Conservation (phyloP, 1,140 invertebrate species). For the Papilio dardanus region DNA sequence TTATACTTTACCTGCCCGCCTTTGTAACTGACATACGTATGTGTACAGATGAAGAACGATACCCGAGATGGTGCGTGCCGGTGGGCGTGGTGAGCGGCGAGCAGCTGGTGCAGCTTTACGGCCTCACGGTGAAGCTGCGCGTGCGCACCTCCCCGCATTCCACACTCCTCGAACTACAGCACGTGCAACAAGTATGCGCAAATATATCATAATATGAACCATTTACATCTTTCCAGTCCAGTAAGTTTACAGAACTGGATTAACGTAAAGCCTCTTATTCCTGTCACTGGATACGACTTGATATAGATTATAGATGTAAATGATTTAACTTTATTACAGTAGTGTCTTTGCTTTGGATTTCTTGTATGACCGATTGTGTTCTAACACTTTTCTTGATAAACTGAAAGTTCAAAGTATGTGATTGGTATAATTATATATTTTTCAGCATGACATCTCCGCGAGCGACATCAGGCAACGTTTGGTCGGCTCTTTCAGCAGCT, state of each 20-base stretch:
- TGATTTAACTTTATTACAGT: too few species aligned
- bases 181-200: conserved; percentile 56
- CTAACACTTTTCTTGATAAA: too few species aligned
- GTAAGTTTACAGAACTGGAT: too few species aligned
- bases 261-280: too few species aligned
- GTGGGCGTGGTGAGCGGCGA: conserved; percentile 62
- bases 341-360: too few species aligned
- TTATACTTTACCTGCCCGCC: too few species aligned
- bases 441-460: conserved; percentile 66
- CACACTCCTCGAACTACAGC: conserved; percentile 57
- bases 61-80: conserved; percentile 55
- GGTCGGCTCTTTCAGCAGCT: conserved; percentile 37
- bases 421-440: conserved; percentile 28
- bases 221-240: too few species aligned
- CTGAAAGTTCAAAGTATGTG: background rate
- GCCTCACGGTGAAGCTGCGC: conserved; percentile 60
- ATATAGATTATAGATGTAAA: too few species aligned
- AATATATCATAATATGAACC: conserved; percentile 4
- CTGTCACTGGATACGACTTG: too few species aligned
- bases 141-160: conserved; percentile 62
- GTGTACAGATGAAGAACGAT: conserved; percentile 22
- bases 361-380: too few species aligned
- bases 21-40: too few species aligned
- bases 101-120: conserved; percentile 59
- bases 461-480: conserved; percentile 65